Conservation (phyloP, 2,888 invertebrate species). For the Reticulitermes lucifugus region DNA sequence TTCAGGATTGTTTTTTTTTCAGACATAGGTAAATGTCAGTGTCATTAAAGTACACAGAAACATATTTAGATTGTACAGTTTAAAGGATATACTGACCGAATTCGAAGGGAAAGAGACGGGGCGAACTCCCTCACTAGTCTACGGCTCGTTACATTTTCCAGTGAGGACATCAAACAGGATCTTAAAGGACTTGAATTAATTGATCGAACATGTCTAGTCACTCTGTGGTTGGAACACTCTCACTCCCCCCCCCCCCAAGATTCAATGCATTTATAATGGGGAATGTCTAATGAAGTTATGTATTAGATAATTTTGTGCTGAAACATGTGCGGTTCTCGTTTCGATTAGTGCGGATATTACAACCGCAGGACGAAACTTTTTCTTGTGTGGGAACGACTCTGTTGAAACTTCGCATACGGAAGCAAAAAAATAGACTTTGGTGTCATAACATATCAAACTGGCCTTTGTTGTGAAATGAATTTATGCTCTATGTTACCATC, state of each 20-base stretch:
- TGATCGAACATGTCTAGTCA: neutral
- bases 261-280: slow-evolving; percentile 9
- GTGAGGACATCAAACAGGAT: neutral
- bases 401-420: neutral
- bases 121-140: neutral
- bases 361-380: neutral
- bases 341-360: neutral
- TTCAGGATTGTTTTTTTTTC: too few species aligned
- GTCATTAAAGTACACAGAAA: too few species aligned
- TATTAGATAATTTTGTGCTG: neutral
- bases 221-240: neutral
- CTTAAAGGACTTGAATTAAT: neutral
- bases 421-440: neutral
- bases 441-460: neutral
- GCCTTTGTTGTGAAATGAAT: neutral
- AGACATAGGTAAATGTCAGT: too few species aligned
- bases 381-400: neutral
- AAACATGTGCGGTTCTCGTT: neutral
- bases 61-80: too few species aligned
- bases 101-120: neutral
- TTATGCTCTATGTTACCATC: neutral
- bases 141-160: neutral
- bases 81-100: neutral
- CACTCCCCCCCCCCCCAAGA: neutral
- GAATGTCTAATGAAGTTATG: neutral